phyloP scores from a whole-genome alignment of 2,888 invertebrate species.

The Arenicola marina region DNA sequence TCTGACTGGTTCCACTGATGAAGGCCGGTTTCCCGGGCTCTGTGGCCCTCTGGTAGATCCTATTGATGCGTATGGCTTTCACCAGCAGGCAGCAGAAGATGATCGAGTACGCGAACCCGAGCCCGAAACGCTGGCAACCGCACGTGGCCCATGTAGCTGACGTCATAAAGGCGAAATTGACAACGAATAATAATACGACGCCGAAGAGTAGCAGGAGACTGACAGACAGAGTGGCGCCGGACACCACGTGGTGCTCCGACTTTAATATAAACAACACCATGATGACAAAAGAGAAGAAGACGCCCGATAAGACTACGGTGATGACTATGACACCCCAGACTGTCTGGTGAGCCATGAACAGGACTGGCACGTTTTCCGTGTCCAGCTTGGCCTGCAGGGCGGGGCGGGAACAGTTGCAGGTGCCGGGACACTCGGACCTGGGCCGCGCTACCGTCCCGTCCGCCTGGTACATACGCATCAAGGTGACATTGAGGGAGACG shows the following conservation, averaged over 20 bases:
- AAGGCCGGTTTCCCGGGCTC: neutral
- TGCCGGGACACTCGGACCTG: no score
- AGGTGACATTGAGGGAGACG: no score
- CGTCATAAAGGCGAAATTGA: slow-evolving; percentile 21
- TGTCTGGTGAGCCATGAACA: slow-evolving; percentile 4
- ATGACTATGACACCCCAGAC: slow-evolving; percentile 18
- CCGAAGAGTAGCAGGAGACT: slow-evolving; percentile 15
- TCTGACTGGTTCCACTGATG: slow-evolving; percentile 13
- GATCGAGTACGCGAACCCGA: slow-evolving; percentile 12
- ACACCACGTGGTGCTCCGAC: slow-evolving; percentile 15
- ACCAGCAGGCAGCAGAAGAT: slow-evolving; percentile 13
- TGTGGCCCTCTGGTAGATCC: slow-evolving; percentile 4
- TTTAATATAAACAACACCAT: slow-evolving; percentile 13
- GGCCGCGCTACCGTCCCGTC: no score
- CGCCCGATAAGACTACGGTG: slow-evolving; percentile 9
- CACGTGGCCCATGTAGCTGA: slow-evolving; percentile 15
- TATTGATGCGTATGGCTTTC: slow-evolving; percentile 3
- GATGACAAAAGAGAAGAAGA: slow-evolving; percentile 10
- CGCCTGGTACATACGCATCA: no score
- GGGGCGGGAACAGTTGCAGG: slow-evolving; percentile 15
- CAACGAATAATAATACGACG: slow-evolving; percentile 8
- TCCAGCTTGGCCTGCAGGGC: neutral
- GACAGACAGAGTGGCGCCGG: slow-evolving; percentile 7
- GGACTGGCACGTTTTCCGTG: neutral
- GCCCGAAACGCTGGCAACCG: slow-evolving; percentile 9